Percentiles rank a stretch among this genome's conserved stretches.
Evolutionary conservation across 2,797 vertebrate species (phyloP).

Genomic region (Eurystomus glaucurus): DNA sequence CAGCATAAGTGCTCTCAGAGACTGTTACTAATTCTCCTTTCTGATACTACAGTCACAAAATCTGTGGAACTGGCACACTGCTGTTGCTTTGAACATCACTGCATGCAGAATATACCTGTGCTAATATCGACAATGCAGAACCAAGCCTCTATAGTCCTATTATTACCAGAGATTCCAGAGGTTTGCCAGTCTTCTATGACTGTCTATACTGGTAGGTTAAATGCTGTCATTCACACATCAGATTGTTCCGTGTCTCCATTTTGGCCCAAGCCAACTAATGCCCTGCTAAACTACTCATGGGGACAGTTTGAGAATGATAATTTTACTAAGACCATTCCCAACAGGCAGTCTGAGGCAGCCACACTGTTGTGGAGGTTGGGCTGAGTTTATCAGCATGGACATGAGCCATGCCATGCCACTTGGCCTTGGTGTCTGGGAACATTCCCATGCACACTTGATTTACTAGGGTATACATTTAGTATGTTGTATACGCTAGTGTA

Average conservation of each 20-base stretch:
- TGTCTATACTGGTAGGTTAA: neutral
- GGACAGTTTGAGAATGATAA: neutral
- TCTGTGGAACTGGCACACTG: neutral
- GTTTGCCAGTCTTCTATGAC: neutral
- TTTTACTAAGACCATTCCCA: rapidly evolving
- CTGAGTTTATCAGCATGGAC: neutral
- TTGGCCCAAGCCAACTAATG: neutral
- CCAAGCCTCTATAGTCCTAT: neutral
- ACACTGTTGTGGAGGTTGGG: neutral
- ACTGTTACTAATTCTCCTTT: neutral
- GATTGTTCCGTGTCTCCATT: neutral
- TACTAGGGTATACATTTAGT: neutral
- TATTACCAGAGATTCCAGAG: neutral
- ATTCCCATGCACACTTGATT: neutral
- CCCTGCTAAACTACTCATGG: neutral
- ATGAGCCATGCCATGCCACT: rapidly evolving
- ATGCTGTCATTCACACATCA: neutral
- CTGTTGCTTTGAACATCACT: neutral
- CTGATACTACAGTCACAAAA: neutral
- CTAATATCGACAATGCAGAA: neutral
- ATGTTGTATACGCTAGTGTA: too few species aligned
- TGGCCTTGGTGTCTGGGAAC: rapidly evolving
- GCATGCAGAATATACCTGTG: neutral
- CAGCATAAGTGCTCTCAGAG: rapidly evolving
- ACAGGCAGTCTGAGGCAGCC: neutral